A percentile compares a stretch with the other conserved stretches of the same genome.
Conservation (phyloP, 1,140 invertebrate genomes). For the Scaptomyza hsui region DNA sequence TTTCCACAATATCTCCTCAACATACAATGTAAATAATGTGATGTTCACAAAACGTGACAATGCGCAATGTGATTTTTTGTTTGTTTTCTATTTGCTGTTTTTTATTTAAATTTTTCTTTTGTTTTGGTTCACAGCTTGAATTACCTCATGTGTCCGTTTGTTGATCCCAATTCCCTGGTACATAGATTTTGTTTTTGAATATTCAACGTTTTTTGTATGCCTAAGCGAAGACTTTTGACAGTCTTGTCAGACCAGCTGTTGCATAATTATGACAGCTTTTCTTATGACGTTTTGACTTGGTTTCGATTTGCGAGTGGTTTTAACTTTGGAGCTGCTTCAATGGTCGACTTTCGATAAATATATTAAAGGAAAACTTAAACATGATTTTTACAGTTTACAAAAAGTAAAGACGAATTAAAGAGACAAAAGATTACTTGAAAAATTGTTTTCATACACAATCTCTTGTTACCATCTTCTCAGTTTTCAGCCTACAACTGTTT, state of each 20-base stretch:
- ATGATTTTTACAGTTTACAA: neutral
- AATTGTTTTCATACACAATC: neutral
- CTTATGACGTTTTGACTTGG: conserved; percentile 44
- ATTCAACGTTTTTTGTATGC: conserved; percentile 31
- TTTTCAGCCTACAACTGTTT: conserved; percentile 42
- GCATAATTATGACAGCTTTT: conserved; percentile 71
- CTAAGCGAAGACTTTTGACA: conserved; percentile 37
- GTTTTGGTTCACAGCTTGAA: conserved; percentile 55
- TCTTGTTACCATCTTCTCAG: neutral
- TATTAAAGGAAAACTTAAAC: neutral
- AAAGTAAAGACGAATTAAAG: too few species aligned
- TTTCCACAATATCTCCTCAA: conserved; percentile 46
- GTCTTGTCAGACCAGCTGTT: conserved; percentile 58
- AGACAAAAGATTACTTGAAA: too few species aligned
- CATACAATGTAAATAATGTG: neutral
- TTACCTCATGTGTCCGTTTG: conserved; percentile 65
- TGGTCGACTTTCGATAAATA: conserved; percentile 10
- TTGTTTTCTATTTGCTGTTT: conserved; percentile 34
- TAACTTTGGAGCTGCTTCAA: conserved; percentile 3
- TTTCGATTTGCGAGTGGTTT: conserved; percentile 32
- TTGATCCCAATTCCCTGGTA: conserved; percentile 62
- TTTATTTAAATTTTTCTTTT: conserved; percentile 32
- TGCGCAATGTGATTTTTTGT: conserved; percentile 46
- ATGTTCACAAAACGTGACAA: conserved; percentile 71
- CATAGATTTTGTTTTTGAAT: conserved; percentile 18